These are phyloP conservation scores for Trissolcus brochymenae DNA, from an alignment of 2,888 invertebrate genomes.

Conservation along the genomic window DNA sequence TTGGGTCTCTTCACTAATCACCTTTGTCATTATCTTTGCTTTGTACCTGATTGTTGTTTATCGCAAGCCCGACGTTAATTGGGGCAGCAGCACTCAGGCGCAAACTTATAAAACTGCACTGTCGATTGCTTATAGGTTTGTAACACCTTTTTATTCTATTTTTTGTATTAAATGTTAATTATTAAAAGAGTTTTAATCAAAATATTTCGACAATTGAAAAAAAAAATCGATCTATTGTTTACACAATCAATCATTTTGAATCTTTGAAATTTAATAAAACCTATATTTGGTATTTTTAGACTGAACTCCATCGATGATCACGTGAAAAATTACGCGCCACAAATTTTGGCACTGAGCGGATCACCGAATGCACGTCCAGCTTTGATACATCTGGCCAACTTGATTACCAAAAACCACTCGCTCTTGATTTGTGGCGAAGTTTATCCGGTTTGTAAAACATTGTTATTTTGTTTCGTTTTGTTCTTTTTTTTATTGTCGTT, in stretches of 20 bases:
- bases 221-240: too few relatives aligned
- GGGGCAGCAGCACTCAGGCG: conserved; percentile 98
- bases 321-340: conserved; percentile 98
- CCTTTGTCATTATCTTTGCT: conserved; percentile 90
- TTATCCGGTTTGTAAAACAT: conserved; percentile 80
- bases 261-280: too few relatives aligned
- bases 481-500: too few relatives aligned
- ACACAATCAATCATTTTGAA: too few relatives aligned
- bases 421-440: conserved; percentile 94
- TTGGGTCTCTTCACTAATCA: conserved; percentile 94
- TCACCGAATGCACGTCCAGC: conserved; percentile 90
- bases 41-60: conserved; percentile 95
- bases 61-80: conserved; percentile 96
- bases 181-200: too few relatives aligned
- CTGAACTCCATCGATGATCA: conserved; percentile 93
- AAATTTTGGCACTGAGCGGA: conserved; percentile 91
- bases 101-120: conserved; percentile 96
- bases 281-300: conserved; percentile 69
- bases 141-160: conserved; percentile 45
- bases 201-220: too few relatives aligned
- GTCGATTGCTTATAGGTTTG: conserved; percentile 83
- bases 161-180: too few relatives aligned
- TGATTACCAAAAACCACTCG: conserved; percentile 94
- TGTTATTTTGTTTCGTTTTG: too few relatives aligned
- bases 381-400: conserved; percentile 91